A percentile compares a stretch with the other conserved stretches of the same genome.
Conservation (phyloP, 2,797 vertebrate species). For the Nothura maculosa region DNA sequence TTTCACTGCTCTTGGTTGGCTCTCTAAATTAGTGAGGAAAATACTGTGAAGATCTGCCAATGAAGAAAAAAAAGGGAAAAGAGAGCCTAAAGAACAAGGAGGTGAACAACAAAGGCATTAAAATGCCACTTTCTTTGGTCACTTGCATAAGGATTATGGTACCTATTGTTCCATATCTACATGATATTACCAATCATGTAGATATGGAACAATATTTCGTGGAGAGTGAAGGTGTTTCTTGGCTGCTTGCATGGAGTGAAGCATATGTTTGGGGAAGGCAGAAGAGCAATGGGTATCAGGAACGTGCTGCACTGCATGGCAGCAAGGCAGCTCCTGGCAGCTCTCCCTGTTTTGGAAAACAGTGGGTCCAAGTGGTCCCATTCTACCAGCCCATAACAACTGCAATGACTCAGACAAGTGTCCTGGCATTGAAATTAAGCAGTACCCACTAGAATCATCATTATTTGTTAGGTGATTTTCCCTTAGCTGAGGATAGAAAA, state of each 20-base stretch:
- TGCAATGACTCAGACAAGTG: background rate
- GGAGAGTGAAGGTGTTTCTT: no score
- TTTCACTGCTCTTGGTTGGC: background rate
- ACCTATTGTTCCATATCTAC: no score
- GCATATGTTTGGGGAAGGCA: background rate
- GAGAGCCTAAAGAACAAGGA: background rate
- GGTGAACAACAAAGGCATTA: background rate
- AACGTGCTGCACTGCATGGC: background rate
- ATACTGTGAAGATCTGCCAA: background rate
- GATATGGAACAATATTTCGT: no score
- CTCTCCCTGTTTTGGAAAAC: background rate
- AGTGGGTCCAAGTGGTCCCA: rapidly evolving
- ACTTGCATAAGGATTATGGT: background rate
- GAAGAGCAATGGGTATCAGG: background rate
- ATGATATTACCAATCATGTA: background rate
- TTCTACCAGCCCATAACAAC: background rate
- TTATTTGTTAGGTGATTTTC: background rate
- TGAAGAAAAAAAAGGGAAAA: background rate
- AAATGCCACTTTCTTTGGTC: background rate
- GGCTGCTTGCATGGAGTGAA: background rate
- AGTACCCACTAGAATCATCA: background rate
- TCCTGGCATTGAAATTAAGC: background rate
- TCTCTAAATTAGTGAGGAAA: background rate
- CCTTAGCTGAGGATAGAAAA: background rate
- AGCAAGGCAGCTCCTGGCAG: background rate